Base-by-base conservation (phyloP, 2,888 invertebrate genomes). In the Phyllotreta cruciferae region DNA sequence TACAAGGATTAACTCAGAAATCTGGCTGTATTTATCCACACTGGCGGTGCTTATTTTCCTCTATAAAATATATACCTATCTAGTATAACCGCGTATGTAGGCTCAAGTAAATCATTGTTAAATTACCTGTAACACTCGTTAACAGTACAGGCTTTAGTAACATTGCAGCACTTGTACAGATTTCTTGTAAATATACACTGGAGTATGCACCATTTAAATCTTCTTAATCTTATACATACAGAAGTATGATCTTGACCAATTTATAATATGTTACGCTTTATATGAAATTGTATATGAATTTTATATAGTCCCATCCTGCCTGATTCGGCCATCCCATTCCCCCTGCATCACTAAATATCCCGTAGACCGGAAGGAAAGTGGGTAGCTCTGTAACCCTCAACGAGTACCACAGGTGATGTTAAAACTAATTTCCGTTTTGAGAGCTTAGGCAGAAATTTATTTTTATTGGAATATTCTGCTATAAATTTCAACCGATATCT, bases 361-460 rank as follows among this genome's bases (percentile, higher is more conserved):
- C 67, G 62, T 67, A 62, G 70, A 67, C 70, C 73, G 72, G 73
- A 72, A 70, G 69, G 69, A 66, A 60, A 57, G 61, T 70, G 66
- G 70, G 68, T 52, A 42, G 55, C 49, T 68, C 67, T 65, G 71
- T 72, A 70, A 73, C 74, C 74, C 72, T 74, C 75, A 75, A 74
- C 75, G 74, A 74, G 73, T 74, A 74, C 73, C 74, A 75, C 74
- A 74, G 71, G 69, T 70, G 73, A 73, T 74, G 73, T 73, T 73
- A 70, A 73, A 75, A 75, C 74, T 74, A 75, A 75, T 75, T 75
- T 75, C 74, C 74, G 60, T 60, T 52, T 52, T 44, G 52, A 38
- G 47, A 47, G 52, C 52, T 60, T 52, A 44, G 52, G 72, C 52
- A 14, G 37, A 60, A 60, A 60, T 60, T 60, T 60, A 60, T 60